Evolutionary conservation across 2,797 vertebrate species (phyloP).

Genomic region (Anableps anableps): DNA sequence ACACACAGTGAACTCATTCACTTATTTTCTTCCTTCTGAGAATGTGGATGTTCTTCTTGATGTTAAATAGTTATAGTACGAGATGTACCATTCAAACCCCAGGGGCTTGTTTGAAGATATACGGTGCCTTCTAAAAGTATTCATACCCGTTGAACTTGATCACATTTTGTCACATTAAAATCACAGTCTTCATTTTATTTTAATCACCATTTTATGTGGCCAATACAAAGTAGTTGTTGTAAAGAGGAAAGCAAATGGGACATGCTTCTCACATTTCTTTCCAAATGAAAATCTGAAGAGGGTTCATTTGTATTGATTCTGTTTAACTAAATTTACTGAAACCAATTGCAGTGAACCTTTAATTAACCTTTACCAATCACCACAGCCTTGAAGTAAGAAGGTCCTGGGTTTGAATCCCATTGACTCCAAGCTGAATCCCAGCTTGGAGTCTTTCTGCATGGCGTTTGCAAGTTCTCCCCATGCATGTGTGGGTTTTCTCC

Average conservation of each 20-base stretch:
- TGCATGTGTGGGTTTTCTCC: not conserved
- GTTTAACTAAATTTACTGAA: not conserved
- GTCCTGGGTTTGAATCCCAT: not conserved
- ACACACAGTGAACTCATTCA: constrained; percentile 31
- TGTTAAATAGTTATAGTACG: constrained; percentile 23
- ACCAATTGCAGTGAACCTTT: not conserved
- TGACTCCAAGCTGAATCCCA: no score
- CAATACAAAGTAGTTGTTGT: not conserved
- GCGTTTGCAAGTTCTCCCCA: not conserved
- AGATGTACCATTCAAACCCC: constrained; percentile 25
- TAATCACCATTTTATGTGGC: not conserved
- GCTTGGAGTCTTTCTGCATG: not conserved
- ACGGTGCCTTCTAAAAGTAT: not conserved
- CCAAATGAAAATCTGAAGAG: not conserved
- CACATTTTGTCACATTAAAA: not conserved
- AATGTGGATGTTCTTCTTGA: constrained; percentile 11
- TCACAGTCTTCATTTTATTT: not conserved
- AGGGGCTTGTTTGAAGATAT: constrained; percentile 17
- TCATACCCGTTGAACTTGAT: not conserved
- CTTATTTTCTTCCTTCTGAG: constrained; percentile 26
- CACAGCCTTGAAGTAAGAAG: not conserved
- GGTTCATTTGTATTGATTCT: not conserved
- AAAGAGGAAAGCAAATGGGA: not conserved
- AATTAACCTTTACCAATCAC: no score
- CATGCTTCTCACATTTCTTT: not conserved